Conservation (phyloP, 2,888 invertebrate species). For the Bellardia pandia region DNA sequence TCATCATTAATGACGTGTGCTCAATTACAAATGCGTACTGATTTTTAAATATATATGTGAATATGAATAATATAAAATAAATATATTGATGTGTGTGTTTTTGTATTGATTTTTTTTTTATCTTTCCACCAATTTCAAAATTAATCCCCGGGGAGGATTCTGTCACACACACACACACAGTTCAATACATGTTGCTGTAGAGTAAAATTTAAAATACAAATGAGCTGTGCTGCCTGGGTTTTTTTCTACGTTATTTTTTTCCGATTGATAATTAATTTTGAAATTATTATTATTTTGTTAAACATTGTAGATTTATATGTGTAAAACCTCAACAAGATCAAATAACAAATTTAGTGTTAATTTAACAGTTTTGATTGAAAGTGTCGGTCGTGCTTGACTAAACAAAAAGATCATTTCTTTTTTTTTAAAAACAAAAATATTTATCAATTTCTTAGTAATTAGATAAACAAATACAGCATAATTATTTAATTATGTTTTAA, state of each 20-base stretch:
- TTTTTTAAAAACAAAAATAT: constrained; percentile 10
- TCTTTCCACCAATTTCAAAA: constrained; percentile 56
- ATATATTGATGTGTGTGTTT: not conserved
- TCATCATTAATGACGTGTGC: constrained; percentile 56
- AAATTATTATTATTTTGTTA: constrained; percentile 52
- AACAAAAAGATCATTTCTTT: constrained; percentile 34
- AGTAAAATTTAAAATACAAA: constrained; percentile 34
- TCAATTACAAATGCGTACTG: constrained; percentile 56
- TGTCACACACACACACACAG: constrained; percentile 13
- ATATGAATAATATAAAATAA: not conserved
- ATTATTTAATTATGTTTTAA: not conserved
- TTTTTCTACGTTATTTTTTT: constrained; percentile 11
- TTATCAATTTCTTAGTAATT: constrained; percentile 59
- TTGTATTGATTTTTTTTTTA: constrained; percentile 4
- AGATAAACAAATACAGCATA: constrained; percentile 38
- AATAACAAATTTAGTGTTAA: constrained; percentile 54
- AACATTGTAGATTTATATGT: constrained; percentile 52
- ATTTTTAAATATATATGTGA: not conserved
- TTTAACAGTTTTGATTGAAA: constrained; percentile 66
- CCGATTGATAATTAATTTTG: constrained; percentile 67
- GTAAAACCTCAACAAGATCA: constrained; percentile 60
- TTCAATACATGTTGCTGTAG: not conserved
- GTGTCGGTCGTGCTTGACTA: constrained; percentile 53
- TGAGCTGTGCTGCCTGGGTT: constrained; percentile 36
- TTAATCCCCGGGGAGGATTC: constrained; percentile 68